Evolutionary conservation across 2,113 vertebrate genomes (phyloP).

Genomic region (Nannospalax galili): DNA sequence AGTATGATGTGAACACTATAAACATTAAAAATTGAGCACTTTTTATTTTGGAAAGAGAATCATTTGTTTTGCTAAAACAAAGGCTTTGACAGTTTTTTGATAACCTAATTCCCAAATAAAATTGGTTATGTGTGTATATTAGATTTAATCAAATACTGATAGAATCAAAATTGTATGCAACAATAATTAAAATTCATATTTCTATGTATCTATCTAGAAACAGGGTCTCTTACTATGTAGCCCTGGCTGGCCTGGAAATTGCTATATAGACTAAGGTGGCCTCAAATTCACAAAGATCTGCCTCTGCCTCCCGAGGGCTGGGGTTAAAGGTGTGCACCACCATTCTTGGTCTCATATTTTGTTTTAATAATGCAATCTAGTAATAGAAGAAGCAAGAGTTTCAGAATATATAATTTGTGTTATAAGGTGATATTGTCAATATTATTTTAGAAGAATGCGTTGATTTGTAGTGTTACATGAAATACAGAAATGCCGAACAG

Average conservation of each 20-base stretch:
- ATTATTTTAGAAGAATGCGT: background rate
- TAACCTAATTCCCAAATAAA: background rate
- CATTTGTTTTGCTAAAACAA: background rate
- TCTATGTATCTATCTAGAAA: no score
- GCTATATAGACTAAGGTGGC: no score
- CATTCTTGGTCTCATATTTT: no score
- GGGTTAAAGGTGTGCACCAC: no score
- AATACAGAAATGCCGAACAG: background rate
- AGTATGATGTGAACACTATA: background rate
- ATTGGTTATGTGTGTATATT: background rate
- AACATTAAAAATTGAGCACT: background rate
- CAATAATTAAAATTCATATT: background rate
- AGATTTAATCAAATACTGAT: background rate
- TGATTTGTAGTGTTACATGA: background rate
- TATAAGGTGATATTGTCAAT: background rate
- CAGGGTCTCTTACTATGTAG: no score
- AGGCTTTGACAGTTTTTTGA: background rate
- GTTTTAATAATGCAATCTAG: background rate
- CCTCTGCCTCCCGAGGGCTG: no score
- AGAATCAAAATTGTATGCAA: background rate
- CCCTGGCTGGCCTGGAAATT: no score
- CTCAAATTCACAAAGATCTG: no score
- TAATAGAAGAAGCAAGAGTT: background rate
- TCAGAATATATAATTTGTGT: background rate
- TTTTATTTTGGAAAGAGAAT: slow-evolving; percentile 23